Evolutionary conservation across 2,888 invertebrate genomes (phyloP).

Genomic region (Nomada hirtipes): DNA sequence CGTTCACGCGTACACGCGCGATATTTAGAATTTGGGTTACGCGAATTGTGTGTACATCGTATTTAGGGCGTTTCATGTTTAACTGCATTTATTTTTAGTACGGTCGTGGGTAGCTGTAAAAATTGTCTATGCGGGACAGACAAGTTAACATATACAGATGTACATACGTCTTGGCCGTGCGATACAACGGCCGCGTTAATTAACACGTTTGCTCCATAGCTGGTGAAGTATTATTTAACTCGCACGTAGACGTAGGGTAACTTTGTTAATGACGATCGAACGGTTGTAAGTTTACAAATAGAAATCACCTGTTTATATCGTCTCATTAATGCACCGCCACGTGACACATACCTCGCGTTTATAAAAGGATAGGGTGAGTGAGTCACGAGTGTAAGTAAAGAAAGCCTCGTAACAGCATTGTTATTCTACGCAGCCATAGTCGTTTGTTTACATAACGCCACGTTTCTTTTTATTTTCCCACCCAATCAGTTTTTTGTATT

Average conservation of each 20-base stretch:
- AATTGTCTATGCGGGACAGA: conserved; percentile 14
- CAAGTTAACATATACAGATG: background rate
- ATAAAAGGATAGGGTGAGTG: conserved; percentile 27
- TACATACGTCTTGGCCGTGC: background rate
- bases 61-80: conserved; percentile 54
- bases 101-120: conserved; percentile 24
- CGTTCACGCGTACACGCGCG: conserved; percentile 21
- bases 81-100: conserved; percentile 60
- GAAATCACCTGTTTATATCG: conserved; percentile 12
- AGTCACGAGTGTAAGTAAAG: conserved; percentile 45
- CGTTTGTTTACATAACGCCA: conserved; percentile 37
- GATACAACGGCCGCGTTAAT: too few relatives aligned
- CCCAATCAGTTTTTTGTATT: background rate
- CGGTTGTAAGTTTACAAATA: conserved; percentile 3
- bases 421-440: conserved; percentile 20
- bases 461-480: conserved; percentile 7
- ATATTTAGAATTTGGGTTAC: conserved; percentile 65
- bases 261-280: background rate
- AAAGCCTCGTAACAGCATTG: conserved; percentile 25
- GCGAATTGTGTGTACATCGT: conserved; percentile 60
- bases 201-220: background rate
- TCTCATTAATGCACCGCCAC: conserved; percentile 12
- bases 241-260: background rate
- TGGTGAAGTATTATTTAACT: background rate
- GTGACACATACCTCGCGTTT: conserved; percentile 17